Conservation (phyloP, 1,140 invertebrate species). For the Neodiprion virginianus region DNA sequence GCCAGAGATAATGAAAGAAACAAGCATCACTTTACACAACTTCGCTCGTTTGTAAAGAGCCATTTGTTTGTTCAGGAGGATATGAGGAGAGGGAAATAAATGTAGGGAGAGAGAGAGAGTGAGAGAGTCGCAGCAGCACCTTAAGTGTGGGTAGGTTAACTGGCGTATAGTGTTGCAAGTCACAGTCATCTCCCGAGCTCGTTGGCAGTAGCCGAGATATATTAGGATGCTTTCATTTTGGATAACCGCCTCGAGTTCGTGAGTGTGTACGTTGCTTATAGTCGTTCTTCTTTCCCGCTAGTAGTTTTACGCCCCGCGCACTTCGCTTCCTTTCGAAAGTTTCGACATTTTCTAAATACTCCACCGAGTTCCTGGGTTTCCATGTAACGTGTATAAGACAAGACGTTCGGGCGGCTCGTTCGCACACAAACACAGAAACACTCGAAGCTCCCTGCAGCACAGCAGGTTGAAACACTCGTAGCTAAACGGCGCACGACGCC, state of each 20-base stretch:
- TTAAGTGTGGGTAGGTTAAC: background rate
- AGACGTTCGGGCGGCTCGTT: too few relatives aligned
- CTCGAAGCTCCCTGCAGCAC: too few relatives aligned
- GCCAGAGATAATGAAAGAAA: constrained; percentile 42
- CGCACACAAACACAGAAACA: too few relatives aligned
- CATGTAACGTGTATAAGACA: background rate
- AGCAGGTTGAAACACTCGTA: too few relatives aligned
- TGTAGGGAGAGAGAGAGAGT: constrained; percentile 13
- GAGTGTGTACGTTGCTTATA: background rate
- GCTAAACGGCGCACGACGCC: too few relatives aligned
- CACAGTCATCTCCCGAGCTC: background rate
- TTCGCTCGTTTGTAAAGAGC: constrained; percentile 53
- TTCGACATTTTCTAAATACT: constrained; percentile 2
- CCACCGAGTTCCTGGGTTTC: background rate
- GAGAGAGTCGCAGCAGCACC: constrained; percentile 13
- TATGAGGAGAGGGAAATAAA: constrained; percentile 14
- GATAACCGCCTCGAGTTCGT: background rate
- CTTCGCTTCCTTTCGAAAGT: background rate
- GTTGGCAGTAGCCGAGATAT: constrained; percentile 3
- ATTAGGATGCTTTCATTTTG: constrained; percentile 1
- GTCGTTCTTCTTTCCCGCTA: too few relatives aligned
- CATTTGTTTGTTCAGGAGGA: constrained; percentile 38
- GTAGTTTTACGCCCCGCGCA: background rate
- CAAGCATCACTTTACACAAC: constrained; percentile 40
- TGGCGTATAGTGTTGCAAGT: background rate